Evolutionary conservation across 2,888 invertebrate species (phyloP).

Genomic region (Heliconius ismenius): DNA sequence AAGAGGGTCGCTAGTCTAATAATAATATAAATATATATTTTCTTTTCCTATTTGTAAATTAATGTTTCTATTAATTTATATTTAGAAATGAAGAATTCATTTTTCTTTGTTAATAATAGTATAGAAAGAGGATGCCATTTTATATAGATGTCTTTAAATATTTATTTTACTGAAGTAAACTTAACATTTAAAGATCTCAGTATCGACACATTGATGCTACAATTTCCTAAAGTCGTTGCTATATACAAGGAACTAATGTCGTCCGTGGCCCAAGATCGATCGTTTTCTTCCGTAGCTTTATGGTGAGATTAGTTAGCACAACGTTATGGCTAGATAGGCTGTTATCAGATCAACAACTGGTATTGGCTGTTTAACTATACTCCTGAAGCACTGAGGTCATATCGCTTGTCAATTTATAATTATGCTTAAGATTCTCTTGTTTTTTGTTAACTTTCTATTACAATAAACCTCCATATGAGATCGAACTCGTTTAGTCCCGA

Average conservation of each 20-base stretch:
- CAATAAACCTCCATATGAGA: no score
- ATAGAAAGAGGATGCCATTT: not conserved
- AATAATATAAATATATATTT: no score
- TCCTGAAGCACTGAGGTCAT: not conserved
- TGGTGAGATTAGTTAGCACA: no score
- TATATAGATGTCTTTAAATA: no score
- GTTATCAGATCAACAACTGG: slow-evolving; percentile 1
- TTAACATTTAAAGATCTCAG: not conserved
- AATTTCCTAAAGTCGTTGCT: not conserved
- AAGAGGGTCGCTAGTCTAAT: no score
- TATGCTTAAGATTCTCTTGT: no score
- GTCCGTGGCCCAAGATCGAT: not conserved
- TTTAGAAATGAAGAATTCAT: no score
- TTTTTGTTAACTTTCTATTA: no score
- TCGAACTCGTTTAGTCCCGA: no score
- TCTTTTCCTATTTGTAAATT: no score
- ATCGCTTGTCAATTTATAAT: not conserved
- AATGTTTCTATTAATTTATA: no score
- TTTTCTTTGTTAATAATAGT: not conserved
- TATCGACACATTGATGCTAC: not conserved
- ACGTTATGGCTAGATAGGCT: not conserved
- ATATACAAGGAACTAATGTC: not conserved
- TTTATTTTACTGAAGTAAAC: no score
- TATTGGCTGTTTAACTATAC: not conserved
- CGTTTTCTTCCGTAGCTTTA: not conserved